Evolutionary conservation across 2,888 invertebrate species (phyloP), one percentile per base, ranked within the genome.

Genomic region (Alviniconcha strummeri): DNA sequence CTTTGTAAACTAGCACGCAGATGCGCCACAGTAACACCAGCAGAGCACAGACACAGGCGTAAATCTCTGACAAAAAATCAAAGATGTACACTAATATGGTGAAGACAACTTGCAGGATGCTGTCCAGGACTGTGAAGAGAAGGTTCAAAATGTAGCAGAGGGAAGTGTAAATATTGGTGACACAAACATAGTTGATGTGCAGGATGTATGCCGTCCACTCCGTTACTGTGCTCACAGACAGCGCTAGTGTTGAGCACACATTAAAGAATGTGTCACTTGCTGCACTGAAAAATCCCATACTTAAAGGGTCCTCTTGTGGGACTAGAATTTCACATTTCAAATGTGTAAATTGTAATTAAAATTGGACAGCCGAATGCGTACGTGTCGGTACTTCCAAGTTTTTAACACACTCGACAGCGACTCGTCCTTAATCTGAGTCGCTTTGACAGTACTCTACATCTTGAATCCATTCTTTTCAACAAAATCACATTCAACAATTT

Each of bases 61-160:
- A 81, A 11, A 87, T 64, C 80, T 88, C 88, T 11, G 72, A 17
- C 15, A 86, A 69, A 79, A 88, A 87, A 64, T 87, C 86, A 54
- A 83, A 57, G 11, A 85, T 71, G 55, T 80, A 84, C 19, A 72
- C 67, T 19, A 79, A 17, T 9, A 84, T 64, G n/a, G 84, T 80
- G 15, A 80, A 55, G 13, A 84, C 52, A 54, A 60, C 52, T 13
- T 69, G 74, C 11, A 75, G 15, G n/a, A 83, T 54, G 7, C 5
- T 76, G n/a, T 75, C 60, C 8, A 82, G 52, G n/a, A 81, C 64
- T 11, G 71, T 19, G 36, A 56, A 19, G 15, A 83, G 8, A 0
- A 80, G 13, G 52, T 57, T 54, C n/a, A 82, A 54, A 13, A 80
- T 76, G 17, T 75, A n/a, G 6, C 82, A 82, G 1, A 80, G 72